Percentiles rank a stretch among this genome's conserved stretches.
These are phyloP conservation scores for Thereva nobilitata DNA, from an alignment of 2,888 invertebrate genomes.

Conservation along the genomic window DNA sequence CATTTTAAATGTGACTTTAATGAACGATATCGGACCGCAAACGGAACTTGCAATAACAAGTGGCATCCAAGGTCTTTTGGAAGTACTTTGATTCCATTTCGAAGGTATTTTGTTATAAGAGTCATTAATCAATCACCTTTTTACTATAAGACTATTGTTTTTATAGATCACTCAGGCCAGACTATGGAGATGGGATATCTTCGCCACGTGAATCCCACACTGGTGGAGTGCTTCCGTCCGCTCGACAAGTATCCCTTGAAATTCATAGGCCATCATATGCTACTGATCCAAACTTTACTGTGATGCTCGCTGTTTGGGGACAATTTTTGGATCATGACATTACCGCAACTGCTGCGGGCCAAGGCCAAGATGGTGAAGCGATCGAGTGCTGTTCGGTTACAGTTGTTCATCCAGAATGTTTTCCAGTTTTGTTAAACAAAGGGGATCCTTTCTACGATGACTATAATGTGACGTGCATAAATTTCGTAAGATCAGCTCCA, in stretches of 20 bases:
- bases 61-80: constrained; percentile 69
- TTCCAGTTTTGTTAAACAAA: constrained; percentile 69
- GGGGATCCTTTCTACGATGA: constrained; percentile 72
- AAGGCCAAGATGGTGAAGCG: constrained; percentile 70
- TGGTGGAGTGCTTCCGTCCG: constrained; percentile 68
- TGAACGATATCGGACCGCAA: constrained; percentile 67
- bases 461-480: constrained; percentile 77
- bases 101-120: constrained; percentile 56
- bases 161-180: constrained; percentile 65
- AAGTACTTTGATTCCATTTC: constrained; percentile 73
- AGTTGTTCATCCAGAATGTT: constrained; percentile 74
- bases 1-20: constrained; percentile 56
- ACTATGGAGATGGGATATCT: constrained; percentile 76
- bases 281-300: constrained; percentile 75
- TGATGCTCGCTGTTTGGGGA: constrained; percentile 86
- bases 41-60: constrained; percentile 80
- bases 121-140: background rate
- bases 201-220: constrained; percentile 64
- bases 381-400: constrained; percentile 69
- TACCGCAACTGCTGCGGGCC: constrained; percentile 79
- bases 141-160: background rate
- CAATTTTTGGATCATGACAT: constrained; percentile 89
- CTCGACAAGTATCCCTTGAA: constrained; percentile 72
- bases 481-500: constrained; percentile 82
- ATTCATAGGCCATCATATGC: constrained; percentile 75